Percentiles rank a stretch among this genome's conserved stretches.
These are phyloP conservation scores for Coecobrya sp. DNA, from an alignment of 2,888 invertebrate genomes.

Conservation along the genomic window DNA sequence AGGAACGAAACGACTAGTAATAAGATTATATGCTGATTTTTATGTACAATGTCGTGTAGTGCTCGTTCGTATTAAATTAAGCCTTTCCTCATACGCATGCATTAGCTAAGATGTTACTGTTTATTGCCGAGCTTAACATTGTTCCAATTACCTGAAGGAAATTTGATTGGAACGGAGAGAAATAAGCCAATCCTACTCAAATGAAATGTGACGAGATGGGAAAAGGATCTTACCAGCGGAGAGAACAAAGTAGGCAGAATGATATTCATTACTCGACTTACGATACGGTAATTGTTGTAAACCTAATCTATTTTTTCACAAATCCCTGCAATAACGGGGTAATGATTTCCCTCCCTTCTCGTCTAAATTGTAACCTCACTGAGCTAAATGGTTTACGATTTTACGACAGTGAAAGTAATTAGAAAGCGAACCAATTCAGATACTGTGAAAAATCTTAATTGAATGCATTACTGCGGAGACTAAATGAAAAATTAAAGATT, in stretches of 20 bases:
- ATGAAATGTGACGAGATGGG: neutral
- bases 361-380: neutral
- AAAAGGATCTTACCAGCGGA: neutral
- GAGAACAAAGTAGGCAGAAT: neutral
- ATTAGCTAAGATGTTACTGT: neutral
- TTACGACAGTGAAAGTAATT: too few species aligned
- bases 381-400: too few species aligned
- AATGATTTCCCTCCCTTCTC: neutral
- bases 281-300: slow-evolving; percentile 53
- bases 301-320: slow-evolving; percentile 26
- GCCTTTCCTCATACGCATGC: slow-evolving; percentile 2
- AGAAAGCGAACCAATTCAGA: too few species aligned
- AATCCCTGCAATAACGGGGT: slow-evolving; percentile 5
- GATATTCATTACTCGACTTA: slow-evolving; percentile 12
- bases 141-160: slow-evolving; percentile 47
- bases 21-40: slow-evolving; percentile 27
- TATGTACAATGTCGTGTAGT: neutral
- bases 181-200: neutral
- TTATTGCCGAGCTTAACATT: neutral
- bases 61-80: slow-evolving; percentile 19
- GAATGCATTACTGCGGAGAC: too few species aligned
- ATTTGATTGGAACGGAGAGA: slow-evolving; percentile 27
- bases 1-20: neutral
- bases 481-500: too few species aligned
- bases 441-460: too few species aligned